Percentiles rank a stretch among this genome's conserved stretches.
These are phyloP conservation scores for Orthosia incerta DNA, from an alignment of 2,888 invertebrate genomes.

Conservation along the genomic window DNA sequence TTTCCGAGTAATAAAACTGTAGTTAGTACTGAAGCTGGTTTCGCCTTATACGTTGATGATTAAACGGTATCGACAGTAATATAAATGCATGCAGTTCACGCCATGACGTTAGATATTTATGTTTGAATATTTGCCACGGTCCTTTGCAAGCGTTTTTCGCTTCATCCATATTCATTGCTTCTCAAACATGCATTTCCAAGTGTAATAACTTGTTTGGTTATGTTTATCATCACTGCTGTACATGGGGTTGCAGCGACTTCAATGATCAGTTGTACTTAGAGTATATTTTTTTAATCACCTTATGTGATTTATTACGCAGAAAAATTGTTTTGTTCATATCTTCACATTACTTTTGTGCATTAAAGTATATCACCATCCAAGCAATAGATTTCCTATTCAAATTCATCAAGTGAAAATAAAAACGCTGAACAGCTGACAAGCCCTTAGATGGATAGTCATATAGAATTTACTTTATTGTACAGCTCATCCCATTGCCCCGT, in stretches of 20 bases:
- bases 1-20: slow-evolving; percentile 30
- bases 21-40: slow-evolving; percentile 26
- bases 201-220: slow-evolving; percentile 43
- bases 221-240: slow-evolving; percentile 23
- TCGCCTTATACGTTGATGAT: slow-evolving; percentile 33
- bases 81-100: slow-evolving; percentile 56
- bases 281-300: not conserved
- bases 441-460: no score
- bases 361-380: not conserved
- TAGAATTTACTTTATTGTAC: no score
- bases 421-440: not conserved
- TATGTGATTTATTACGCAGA: not conserved
- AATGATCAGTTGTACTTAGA: slow-evolving; percentile 5
- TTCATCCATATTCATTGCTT: slow-evolving; percentile 57
- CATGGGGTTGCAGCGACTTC: not conserved
- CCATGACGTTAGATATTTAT: slow-evolving; percentile 51
- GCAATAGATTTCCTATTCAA: slow-evolving; percentile 5
- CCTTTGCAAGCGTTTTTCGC: slow-evolving; percentile 36
- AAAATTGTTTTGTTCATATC: not conserved
- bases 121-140: slow-evolving; percentile 44
- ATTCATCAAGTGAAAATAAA: not conserved
- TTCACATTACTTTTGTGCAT: not conserved
- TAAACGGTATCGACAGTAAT: slow-evolving; percentile 46
- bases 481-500: not conserved
- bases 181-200: slow-evolving; percentile 50